Evolutionary conservation across 1,140 invertebrate genomes (phyloP), one percentile per base, ranked within the genome.

Genomic region (Heliconius eleuchia): DNA sequence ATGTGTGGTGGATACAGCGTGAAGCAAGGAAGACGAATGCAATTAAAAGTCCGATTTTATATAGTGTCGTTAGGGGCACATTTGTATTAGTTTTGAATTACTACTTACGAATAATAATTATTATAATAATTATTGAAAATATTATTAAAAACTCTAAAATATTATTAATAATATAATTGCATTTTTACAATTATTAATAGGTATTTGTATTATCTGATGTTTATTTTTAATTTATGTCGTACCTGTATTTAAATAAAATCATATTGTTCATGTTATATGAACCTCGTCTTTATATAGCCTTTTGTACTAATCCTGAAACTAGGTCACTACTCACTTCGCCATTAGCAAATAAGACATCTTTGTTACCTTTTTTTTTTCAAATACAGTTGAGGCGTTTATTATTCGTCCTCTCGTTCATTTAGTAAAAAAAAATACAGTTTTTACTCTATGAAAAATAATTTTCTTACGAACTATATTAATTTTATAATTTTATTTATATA

Each of bases 271-370:
- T 30, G 27, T 27, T 66, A 30, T 66, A 66, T 8, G 3, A 66
- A 16, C 60, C 60, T 66, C 27, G 23, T 30, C 60, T 66, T 37
- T 76, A 70, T 70, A 76, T 76, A 76, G 23, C 74, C 9, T 50
- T 19, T 76, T 42, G 60, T 70, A 46, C 39, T 75, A 75, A 39
- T 75, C 8, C 37, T 42, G 57, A 19, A 76, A 66, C 7, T 76
- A 50, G 57, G 74, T 76, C 74, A 76, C 60, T 16, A 76, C 39
- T 18, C 74, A 34, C 42, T 27, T 18, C 34, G 37, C 39, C 71
- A 39, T 27, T 23, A 37, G 34, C 6, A 46, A 23, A 70, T 39
- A 70, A 66, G 52, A 6, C 52, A 50, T 74, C 27, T 55, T 74
- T 52, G 73, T 74, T 52, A 30, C 13, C 27, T 16, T 50, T 74